Base-by-base conservation (phyloP, 2,797 vertebrate genomes). In the Thamnophis elegans region DNA sequence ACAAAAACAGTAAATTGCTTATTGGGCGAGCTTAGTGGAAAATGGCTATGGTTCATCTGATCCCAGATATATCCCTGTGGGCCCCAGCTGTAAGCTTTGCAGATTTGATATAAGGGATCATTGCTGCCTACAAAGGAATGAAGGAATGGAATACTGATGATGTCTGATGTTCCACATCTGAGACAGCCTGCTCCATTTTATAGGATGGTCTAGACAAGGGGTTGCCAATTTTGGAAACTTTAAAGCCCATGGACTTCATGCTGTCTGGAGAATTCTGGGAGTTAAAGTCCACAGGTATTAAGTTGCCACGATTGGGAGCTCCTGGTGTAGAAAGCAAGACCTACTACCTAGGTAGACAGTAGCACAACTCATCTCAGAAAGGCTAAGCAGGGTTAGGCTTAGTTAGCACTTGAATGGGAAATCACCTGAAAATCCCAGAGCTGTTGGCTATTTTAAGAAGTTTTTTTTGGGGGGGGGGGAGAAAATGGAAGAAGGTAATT, bases 1-100 rank as follows among this genome's bases (percentile, higher is more conserved):
- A 92, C n/a, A 58, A 89, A 94, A 88, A 94, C 65, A 25, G 11
- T 89, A 90, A 94, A 85, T 95, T 95, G 95, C 91, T 86, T 94
- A 73, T 94, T 85, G 91, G 89, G 36, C 89, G 55, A 89, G 68
- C 58, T 68, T 26, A 0, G 26, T 53, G 26, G 42, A 59, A 68
- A 4, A 0, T 85, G 32, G 58, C 62, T 94, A 82, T 88, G 85
- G 16, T 56, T 94, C 54, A 42, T 59, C 12, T 85, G 87, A 0
- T 89, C n/a, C 53, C 89, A 94, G 87, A 51, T 0, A 59, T 0
- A 0, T 55, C 89, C 32, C 93, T 90, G 60, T 89, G 36, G 47
- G 62, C 32, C 65, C 68, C 32, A 42, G 93, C 13, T 94, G 89
- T 87, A 89, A 56, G 36, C 42, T 93, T 89, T 59, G 60, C n/a